Evolutionary conservation across 1,140 invertebrate species (phyloP), one percentile per base, ranked within the genome.

Genomic region (Formica exsecta): DNA sequence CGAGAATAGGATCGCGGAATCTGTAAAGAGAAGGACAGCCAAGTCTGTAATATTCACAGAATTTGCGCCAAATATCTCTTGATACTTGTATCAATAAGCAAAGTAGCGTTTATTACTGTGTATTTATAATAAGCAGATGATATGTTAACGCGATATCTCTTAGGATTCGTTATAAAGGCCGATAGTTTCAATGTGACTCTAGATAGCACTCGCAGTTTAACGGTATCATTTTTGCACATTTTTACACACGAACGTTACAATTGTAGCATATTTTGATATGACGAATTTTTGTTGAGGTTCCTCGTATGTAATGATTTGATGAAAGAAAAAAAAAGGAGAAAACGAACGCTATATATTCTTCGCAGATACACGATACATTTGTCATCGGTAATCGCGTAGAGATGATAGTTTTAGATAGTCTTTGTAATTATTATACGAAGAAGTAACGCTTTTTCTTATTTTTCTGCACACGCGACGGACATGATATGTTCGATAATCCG

Each of bases 141-240:
- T 74, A 62, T 32, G 59, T 44, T 64, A 77, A 22, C 57, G 73
- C 57, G n/a, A 51, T 51, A 29, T 89, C 44, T 51, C 54, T 80
- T 25, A 32, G 32, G 32, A 79, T 74, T 88, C 84, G 44, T 90
- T 91, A 32, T 36, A 59, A 87, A 88, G 13, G 74, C 68, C 70
- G 71, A 85, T 89, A 89, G 85, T 66, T 29, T 87, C 64, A 90
- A 86, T 89, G 77, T 89, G 89, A 91, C 81, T 87, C 79, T 92
- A 91, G 85, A 86, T 92, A 91, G 90, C 92, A 92, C 91, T 84
- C 68, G 44, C 68, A 87, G 65, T 88, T 91, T 66, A 88, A 87
- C 54, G 62, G 88, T 90, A 92, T 93, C 90, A 85, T 92, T 93
- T 92, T 93, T 93, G 92, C 92, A 92, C 92, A 89, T 92, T 93